A percentile compares a stretch with the other conserved stretches of the same genome.
phyloP scores from a whole-genome alignment of 2,888 invertebrate species.

The Tuta absoluta region DNA sequence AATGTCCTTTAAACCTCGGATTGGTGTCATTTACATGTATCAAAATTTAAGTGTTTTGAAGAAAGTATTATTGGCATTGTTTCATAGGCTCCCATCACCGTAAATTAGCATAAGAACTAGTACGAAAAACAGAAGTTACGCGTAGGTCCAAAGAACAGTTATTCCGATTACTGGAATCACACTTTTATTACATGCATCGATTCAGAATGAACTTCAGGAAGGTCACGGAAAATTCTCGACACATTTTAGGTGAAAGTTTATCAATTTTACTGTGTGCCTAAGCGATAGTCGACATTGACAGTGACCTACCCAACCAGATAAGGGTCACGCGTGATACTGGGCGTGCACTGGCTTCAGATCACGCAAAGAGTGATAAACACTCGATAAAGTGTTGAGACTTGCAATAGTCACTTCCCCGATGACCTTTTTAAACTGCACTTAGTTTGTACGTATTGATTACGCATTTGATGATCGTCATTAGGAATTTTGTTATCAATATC shows the following conservation, averaged over 20 bases:
- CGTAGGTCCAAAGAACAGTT: too few species aligned
- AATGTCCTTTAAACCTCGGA: too few species aligned
- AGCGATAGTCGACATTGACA: slow-evolving; percentile 3
- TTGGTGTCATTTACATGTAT: too few species aligned
- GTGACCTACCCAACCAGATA: neutral
- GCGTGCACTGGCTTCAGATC: neutral
- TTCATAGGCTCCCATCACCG: too few species aligned
- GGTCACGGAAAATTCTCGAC: neutral
- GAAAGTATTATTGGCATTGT: too few species aligned
- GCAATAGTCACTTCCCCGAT: slow-evolving; percentile 1
- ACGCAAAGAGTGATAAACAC: neutral
- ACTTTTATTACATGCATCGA: too few species aligned
- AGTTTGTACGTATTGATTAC: neutral
- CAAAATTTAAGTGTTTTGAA: too few species aligned
- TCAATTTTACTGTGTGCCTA: neutral
- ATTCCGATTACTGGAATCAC: too few species aligned
- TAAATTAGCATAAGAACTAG: too few species aligned
- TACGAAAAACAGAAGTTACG: too few species aligned
- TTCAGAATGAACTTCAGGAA: neutral
- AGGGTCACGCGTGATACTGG: slow-evolving; percentile 1
- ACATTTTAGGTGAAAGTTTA: neutral
- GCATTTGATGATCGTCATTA: neutral
- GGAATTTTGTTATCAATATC: neutral
- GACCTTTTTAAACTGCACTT: neutral
- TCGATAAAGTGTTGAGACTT: neutral